Evolutionary conservation across 2,113 vertebrate species (phyloP).

Genomic region (Grantiella picta): DNA sequence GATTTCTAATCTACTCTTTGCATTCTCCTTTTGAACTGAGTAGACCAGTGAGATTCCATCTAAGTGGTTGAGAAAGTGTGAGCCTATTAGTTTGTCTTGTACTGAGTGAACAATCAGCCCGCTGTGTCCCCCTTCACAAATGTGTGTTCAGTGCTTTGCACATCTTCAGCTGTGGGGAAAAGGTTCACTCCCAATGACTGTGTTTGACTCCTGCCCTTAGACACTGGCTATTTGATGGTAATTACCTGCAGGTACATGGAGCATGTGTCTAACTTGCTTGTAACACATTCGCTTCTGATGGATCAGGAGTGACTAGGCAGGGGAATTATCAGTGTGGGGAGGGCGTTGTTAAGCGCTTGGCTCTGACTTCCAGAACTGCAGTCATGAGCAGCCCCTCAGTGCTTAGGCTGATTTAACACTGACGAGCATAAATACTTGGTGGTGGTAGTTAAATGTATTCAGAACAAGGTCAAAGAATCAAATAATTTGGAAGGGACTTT

Average conservation of each 20-base stretch:
- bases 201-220: slow-evolving; percentile 23
- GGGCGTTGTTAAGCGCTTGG: not conserved
- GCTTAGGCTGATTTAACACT: not conserved
- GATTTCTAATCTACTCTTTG: not conserved
- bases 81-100: not conserved
- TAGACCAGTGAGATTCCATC: not conserved
- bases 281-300: not conserved
- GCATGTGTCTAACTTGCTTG: not conserved
- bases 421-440: not conserved
- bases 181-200: not conserved
- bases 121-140: rapidly evolving
- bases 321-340: not conserved
- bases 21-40: not conserved
- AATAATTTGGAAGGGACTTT: not conserved
- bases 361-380: not conserved
- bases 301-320: not conserved
- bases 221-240: not conserved
- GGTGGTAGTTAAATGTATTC: not conserved
- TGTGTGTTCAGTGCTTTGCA: not conserved
- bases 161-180: not conserved
- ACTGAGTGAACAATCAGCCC: not conserved
- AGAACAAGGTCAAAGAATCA: not conserved
- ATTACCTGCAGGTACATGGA: not conserved
- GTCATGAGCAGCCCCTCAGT: not conserved
- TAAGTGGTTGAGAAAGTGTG: not conserved